Evolutionary conservation across 2,797 vertebrate genomes (phyloP), one percentile per base, ranked within the genome.

Genomic region (Cygnus olor): DNA sequence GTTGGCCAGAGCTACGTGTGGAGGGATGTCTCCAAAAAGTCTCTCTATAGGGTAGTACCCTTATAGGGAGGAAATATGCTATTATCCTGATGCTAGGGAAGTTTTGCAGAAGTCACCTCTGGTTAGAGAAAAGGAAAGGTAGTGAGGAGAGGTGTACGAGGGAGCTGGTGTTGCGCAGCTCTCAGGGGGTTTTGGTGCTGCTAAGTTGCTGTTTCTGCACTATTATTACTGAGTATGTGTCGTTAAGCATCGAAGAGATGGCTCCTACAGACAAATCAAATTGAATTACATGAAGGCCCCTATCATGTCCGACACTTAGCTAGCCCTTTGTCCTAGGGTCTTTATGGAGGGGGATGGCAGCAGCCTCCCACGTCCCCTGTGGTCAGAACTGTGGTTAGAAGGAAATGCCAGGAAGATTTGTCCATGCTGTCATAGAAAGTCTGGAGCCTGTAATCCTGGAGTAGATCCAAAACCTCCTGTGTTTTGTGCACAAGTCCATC

Each of bases 81-180:
- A 25, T 17, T 28, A 15, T 60, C 40, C 19, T 38, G 49, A 9
- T 6, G 10, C 7, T 8, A 28, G 36, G 32, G 24, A 56, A 34
- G 40, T 82, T 64, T 38, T 44, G 51, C 45, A 24, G 1, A 86
- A 85, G 57, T 34, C 13, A 2, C 6, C 20, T 70, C 24, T 60
- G 40, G 10, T 40, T 56, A 58, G 45, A 42, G 63, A 56, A 72
- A 44, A 68, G 25, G 72, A 68, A 36, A 73, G 56, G 61, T 30
- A 19, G 58, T 0, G 0, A 79, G 36, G 45, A 56, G 15, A 9
- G 10, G 3, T 22, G 36, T 30, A n/a, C 16, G 2, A 0, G 2
- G 12, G 60, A 28, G 36, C 14, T 10, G 13, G 28, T 34, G 19
- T 51, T 79, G 65, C 28, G 9, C 56, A 25, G 51, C 11, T 63